Evolutionary conservation across 2,888 invertebrate genomes (phyloP), one percentile per base, ranked within the genome.

Genomic region (Volucella bombylans): DNA sequence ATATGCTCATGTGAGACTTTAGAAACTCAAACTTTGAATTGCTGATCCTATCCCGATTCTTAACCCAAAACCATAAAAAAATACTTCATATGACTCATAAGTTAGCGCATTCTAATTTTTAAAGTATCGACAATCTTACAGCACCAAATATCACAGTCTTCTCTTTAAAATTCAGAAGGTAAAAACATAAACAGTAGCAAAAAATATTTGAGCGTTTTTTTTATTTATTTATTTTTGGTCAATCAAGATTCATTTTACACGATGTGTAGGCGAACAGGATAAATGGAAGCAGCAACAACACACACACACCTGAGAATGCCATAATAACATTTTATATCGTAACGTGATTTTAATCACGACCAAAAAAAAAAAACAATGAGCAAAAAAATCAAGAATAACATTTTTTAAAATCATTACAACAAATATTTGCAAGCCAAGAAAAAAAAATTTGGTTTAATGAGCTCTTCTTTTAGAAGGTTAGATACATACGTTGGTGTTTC

Each of bases 331-430:
- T 43, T 55, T 50, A 68, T 62, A 18, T 68, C 45, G 38, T 68
- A 78, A 79, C 78, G 65, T 79, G 71, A 79, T 79, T 79, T 72
- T 79, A 59, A 72, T 79, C 78, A 79, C 65, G 71, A 78, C 61
- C n/a, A n/a, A n/a, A n/a, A n/a, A n/a, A n/a, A n/a, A n/a, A 47
- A 47, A 69, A 43, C 61, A 52, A 43, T 45, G 52, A 68, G 38
- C 39, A 59, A 68, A 67, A 76, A 55, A 15, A 23, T 12, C 45
- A 15, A 41, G n/a, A 61, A 57, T 50, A 76, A 67, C 54, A 64
- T 47, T 73, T 50, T n/a, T 45, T 59, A 43, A 65, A 41, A 49
- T 59, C 71, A 59, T 59, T 62, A 64, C 54, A 49, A 62, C 47
- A 78, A 50, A 74, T 49, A 61, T 52, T 38, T 31, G 47, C 68